These are phyloP conservation scores for Aptenodytes forsteri DNA, from an alignment of 2,113 vertebrate species.

Conservation along the genomic window DNA sequence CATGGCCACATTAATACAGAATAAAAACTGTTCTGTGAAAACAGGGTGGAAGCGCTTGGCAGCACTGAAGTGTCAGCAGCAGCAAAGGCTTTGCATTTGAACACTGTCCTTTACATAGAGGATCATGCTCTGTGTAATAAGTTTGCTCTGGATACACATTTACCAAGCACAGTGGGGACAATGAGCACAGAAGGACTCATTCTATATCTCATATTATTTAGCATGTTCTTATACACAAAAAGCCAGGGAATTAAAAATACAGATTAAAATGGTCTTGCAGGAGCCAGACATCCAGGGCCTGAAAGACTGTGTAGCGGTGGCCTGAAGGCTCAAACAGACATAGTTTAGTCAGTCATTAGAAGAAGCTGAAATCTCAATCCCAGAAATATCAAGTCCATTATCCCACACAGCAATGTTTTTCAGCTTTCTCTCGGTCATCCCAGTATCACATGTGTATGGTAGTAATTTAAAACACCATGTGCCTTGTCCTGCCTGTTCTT, in stretches of 20 bases:
- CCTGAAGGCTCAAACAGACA: background rate
- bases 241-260: background rate
- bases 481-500: background rate
- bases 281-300: background rate
- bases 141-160: background rate
- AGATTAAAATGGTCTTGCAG: background rate
- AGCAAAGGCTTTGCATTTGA: background rate
- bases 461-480: background rate
- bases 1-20: background rate
- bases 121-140: background rate
- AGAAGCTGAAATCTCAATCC: background rate
- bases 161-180: background rate
- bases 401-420: background rate
- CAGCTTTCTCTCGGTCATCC: background rate
- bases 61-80: background rate
- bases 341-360: background rate
- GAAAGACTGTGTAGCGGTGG: background rate
- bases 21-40: background rate
- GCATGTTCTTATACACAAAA: background rate
- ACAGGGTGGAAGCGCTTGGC: fast-evolving
- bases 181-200: background rate
- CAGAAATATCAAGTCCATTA: background rate
- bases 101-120: background rate
- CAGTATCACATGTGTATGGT: background rate
- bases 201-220: background rate